Conservation (phyloP, 2,113 vertebrate genomes). For the Ursus arctos region DNA sequence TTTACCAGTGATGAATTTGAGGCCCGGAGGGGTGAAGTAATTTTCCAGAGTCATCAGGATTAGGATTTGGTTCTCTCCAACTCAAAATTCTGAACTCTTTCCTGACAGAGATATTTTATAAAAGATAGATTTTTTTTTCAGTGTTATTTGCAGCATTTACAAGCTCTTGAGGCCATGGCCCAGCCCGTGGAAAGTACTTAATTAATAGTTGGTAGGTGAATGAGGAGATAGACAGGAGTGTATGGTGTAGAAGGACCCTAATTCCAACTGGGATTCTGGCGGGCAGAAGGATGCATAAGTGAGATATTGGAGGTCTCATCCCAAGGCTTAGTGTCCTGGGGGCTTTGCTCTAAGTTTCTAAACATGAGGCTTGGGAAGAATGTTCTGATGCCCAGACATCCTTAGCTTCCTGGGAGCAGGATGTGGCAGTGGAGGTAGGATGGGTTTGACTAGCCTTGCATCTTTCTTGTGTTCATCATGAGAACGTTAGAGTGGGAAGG, state of each 20-base stretch:
- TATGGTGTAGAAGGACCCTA: neutral
- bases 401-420: neutral
- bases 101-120: neutral
- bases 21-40: neutral
- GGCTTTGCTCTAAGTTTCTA: conserved; percentile 26
- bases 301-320: neutral
- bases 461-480: neutral
- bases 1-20: conserved; percentile 41
- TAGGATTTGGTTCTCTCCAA: conserved; percentile 40
- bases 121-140: neutral
- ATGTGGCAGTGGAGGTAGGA: neutral
- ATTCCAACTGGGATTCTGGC: neutral
- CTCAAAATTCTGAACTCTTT: conserved; percentile 14
- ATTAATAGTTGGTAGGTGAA: neutral
- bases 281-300: neutral
- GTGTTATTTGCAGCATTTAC: conserved; percentile 4
- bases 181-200: neutral
- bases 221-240: neutral
- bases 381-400: neutral
- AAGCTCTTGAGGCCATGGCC: neutral
- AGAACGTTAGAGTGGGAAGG: neutral
- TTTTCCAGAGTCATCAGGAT: conserved; percentile 19
- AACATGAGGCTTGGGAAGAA: neutral
- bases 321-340: neutral
- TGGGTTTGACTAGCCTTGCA: neutral